A percentile compares a stretch with the other conserved stretches of the same genome.
Evolutionary conservation across 2,797 vertebrate genomes (phyloP).

Genomic region (Spinus olivaceus): DNA sequence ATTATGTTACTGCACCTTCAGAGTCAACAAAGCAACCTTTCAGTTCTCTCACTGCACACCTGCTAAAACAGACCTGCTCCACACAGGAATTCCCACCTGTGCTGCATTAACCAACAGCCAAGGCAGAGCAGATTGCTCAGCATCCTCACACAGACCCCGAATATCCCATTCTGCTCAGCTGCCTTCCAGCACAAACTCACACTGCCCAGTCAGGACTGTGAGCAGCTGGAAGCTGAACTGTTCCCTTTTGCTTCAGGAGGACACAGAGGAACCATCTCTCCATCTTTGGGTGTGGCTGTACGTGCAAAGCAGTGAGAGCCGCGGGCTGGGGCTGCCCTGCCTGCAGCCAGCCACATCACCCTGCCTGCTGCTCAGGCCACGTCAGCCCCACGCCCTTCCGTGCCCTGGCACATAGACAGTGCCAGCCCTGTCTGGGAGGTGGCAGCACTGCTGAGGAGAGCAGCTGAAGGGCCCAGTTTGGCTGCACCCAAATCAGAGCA

Average conservation of each 20-base stretch:
- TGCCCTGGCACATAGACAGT: background rate
- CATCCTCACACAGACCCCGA: background rate
- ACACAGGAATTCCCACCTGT: background rate
- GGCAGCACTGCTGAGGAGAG: background rate
- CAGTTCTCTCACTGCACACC: background rate
- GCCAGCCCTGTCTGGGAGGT: background rate
- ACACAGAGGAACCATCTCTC: background rate
- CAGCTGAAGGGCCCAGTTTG: background rate
- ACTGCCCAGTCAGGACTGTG: fast-evolving
- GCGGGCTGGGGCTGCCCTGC: background rate
- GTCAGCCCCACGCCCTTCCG: background rate
- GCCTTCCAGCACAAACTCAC: background rate
- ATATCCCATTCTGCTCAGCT: background rate
- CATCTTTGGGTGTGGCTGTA: background rate
- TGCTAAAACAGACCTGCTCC: background rate
- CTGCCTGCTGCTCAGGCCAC: background rate
- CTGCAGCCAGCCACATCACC: background rate
- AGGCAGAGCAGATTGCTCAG: background rate
- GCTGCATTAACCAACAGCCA: background rate
- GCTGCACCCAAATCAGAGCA: background rate
- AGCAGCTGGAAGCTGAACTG: background rate
- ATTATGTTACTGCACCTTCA: background rate
- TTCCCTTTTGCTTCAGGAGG: background rate
- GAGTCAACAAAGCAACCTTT: background rate
- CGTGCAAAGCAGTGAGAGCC: background rate